Evolutionary conservation across 2,888 invertebrate species (phyloP), one percentile per base, ranked within the genome.

Genomic region (Vesta saturnalis): DNA sequence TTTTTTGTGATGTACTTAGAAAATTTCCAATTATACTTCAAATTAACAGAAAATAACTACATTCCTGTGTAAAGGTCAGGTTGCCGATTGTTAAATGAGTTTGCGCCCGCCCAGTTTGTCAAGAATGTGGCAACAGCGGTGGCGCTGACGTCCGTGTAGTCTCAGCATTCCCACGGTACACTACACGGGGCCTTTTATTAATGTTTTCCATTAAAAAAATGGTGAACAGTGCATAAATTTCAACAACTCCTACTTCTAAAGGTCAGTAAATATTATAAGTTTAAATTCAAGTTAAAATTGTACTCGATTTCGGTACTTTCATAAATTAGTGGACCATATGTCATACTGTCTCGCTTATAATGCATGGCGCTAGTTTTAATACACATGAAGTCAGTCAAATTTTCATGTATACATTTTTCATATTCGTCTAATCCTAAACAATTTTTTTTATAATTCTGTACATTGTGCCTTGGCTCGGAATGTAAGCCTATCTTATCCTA

Each of bases 401-500:
- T n/a, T n/a, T n/a, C n/a, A n/a, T n/a, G n/a, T n/a, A n/a, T n/a
- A n/a, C n/a, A n/a, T n/a, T n/a, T 15, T 5, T 6, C n/a, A 1
- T 39, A 21, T 54, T 56, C 21, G 6, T 1, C 22, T 35, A 39
- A 30, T n/a, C n/a, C n/a, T n/a, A n/a, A n/a, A n/a, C n/a, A n/a
- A n/a, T n/a, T n/a, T n/a, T n/a, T n/a, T n/a, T n/a, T n/a, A n/a
- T n/a, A n/a, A n/a, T n/a, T n/a, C n/a, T n/a, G n/a, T n/a, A n/a
- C n/a, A n/a, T n/a, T n/a, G n/a, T n/a, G n/a, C n/a, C n/a, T n/a
- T n/a, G 63, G 60, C 56, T 30, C 54, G 70, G 70, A 67, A 70
- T 70, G 70, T 30, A 58, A 64, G 70, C 61, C 60, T 55, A 56
- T 64, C 64, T 64, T 64, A 60, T 30, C 78, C n/a, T 39, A 6